Evolutionary conservation across 2,113 vertebrate species (phyloP), one percentile per base, ranked within the genome.

Genomic region (Sander lucioperca): DNA sequence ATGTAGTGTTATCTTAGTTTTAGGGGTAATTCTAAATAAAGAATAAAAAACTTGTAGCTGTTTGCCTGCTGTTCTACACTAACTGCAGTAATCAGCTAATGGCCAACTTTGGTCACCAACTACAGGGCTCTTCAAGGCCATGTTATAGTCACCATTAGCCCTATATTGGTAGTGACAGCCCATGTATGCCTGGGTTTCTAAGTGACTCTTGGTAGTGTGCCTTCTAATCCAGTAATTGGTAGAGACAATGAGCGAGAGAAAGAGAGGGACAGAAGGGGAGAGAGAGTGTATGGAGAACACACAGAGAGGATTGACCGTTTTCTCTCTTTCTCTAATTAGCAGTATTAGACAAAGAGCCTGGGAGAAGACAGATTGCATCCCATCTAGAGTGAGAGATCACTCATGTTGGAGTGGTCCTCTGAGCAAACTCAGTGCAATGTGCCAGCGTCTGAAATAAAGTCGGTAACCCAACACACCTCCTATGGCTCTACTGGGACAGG

Each of bases 71-170:
- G 71, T 70, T 81, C 85, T 83, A 82, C 80, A 87, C 88, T 78
- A 93, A 86, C 59, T 86, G 89, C 80, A 89, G 89, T 90, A 92
- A 94, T 94, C 88, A 93, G 86, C 89, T 93, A 93, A 93, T 93
- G 87, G 87, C 75, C 51, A 73, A 82, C 83, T 82, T 86, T 81
- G 82, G 80, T 87, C 80, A 50, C 84, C 82, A 86, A 84, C 67
- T 74, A 72, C 79, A 25, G 25, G 73, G 50, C 80, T 88, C 80
- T 83, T 90, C 27, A 83, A 85, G 82, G 58, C 86, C 70, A 50
- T 83, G 84, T 93, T 91, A 82, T 70, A 77, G 76, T 90, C 72
- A 86, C 84, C 80, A 91, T 93, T 94, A 92, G 62, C 63, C 79
- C 54, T 69, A 57, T 80, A 93, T 90, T 92, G 89, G 80, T 88